phyloP scores from a whole-genome alignment of 1,140 invertebrate genomes.

The Saxidomus purpurata region DNA sequence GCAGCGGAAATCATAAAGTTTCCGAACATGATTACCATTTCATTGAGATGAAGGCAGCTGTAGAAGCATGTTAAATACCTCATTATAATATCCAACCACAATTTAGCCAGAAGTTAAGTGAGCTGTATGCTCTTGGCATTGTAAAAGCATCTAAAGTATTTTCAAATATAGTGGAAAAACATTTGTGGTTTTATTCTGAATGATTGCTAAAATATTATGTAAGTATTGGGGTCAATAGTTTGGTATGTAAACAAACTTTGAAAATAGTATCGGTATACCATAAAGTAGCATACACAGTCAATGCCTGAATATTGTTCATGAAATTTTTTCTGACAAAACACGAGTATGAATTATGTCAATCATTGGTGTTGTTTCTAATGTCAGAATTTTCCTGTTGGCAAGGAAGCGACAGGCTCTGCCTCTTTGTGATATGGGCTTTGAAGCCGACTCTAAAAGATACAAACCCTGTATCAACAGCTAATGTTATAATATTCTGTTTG shows the following conservation, averaged over 20 bases:
- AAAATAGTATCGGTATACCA: too few species aligned
- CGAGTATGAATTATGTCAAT: too few species aligned
- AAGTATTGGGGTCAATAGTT: neutral
- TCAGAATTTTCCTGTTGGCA: too few species aligned
- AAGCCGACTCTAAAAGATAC: too few species aligned
- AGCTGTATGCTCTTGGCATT: neutral
- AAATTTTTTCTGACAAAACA: too few species aligned
- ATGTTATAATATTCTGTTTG: too few species aligned
- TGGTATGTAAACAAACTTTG: neutral
- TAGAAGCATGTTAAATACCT: neutral
- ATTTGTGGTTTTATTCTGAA: constrained; percentile 3
- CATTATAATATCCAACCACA: constrained; percentile 1
- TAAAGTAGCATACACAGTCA: too few species aligned
- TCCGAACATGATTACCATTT: neutral
- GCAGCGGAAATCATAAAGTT: neutral
- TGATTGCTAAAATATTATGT: constrained; percentile 1
- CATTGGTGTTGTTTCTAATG: too few species aligned
- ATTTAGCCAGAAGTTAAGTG: neutral
- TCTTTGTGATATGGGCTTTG: too few species aligned
- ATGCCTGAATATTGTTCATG: too few species aligned
- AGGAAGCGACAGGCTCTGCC: too few species aligned
- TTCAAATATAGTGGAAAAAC: neutral
- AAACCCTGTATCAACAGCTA: too few species aligned
- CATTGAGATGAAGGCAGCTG: neutral
- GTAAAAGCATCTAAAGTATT: neutral